These are phyloP conservation scores for Hycleus phaleratus DNA, from an alignment of 1,140 invertebrate species.

Conservation along the genomic window DNA sequence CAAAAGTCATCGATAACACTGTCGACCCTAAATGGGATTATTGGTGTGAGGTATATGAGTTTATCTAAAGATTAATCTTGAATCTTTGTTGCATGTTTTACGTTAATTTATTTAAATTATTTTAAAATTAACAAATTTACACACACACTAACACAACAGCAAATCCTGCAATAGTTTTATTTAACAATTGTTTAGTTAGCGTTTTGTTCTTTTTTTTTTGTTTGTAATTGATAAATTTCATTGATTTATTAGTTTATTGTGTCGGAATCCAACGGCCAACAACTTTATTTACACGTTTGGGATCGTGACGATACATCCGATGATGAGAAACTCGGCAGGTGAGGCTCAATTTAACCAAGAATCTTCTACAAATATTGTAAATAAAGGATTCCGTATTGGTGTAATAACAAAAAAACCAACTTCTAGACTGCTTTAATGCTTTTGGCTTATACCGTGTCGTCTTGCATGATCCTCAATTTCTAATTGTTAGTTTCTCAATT, in stretches of 20 bases:
- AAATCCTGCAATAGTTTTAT: not conserved
- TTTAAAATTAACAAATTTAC: not conserved
- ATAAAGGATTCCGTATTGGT: not conserved
- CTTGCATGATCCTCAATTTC: not conserved
- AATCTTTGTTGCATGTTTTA: not conserved
- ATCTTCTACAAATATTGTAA: not conserved
- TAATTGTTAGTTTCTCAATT: not conserved
- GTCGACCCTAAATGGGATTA: constrained; percentile 91
- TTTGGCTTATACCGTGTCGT: not conserved
- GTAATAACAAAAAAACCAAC: not conserved
- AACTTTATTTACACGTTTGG: constrained; percentile 67
- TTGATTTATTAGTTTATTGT: constrained; percentile 43
- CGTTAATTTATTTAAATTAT: not conserved
- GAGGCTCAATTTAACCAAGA: constrained; percentile 34
- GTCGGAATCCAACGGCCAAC: constrained; percentile 59
- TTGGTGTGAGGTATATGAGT: constrained; percentile 75
- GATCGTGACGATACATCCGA: constrained; percentile 79
- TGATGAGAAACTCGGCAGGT: constrained; percentile 78
- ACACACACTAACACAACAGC: not conserved
- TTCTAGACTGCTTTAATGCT: not conserved
- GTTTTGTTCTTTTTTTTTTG: constrained; percentile 24
- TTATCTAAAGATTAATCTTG: not conserved
- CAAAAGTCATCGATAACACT: constrained; percentile 81
- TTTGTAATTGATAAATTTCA: constrained; percentile 33
- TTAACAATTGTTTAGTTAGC: not conserved